phyloP scores from a whole-genome alignment of 1,140 invertebrate species.

The Drosophila persimilis region DNA sequence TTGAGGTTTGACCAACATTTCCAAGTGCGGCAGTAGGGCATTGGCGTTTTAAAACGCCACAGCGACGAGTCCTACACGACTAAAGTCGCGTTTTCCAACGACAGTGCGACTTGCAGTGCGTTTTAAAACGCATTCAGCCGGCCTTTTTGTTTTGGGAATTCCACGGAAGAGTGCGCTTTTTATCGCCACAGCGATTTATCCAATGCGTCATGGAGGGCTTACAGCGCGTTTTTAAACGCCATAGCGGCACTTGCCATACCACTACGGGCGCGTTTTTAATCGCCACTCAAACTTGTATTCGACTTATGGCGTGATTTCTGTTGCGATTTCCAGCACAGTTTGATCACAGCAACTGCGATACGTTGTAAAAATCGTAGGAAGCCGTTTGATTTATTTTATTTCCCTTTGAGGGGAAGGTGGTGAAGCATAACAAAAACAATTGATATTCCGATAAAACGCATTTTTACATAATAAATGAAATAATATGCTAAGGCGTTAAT shows the following conservation, averaged over 20 bases:
- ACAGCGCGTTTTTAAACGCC: too few relatives aligned
- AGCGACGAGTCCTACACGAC: neutral
- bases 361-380: too few relatives aligned
- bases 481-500: constrained; percentile 71
- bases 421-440: constrained; percentile 21
- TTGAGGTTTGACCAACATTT: constrained; percentile 27
- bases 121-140: too few relatives aligned
- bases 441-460: constrained; percentile 54
- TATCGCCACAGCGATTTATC: neutral
- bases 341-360: neutral
- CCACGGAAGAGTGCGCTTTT: neutral
- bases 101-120: too few relatives aligned
- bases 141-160: too few relatives aligned
- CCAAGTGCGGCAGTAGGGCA: neutral
- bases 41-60: neutral
- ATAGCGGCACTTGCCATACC: too few relatives aligned
- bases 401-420: neutral
- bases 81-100: constrained; percentile 7
- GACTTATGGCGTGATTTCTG: too few relatives aligned
- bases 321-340: too few relatives aligned
- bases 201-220: too few relatives aligned
- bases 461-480: constrained; percentile 58
- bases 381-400: constrained; percentile 5
- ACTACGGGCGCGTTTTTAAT: too few relatives aligned
- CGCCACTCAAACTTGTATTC: too few relatives aligned